Base-by-base conservation (phyloP, 2,888 invertebrate species). In the Hipparchia semele region DNA sequence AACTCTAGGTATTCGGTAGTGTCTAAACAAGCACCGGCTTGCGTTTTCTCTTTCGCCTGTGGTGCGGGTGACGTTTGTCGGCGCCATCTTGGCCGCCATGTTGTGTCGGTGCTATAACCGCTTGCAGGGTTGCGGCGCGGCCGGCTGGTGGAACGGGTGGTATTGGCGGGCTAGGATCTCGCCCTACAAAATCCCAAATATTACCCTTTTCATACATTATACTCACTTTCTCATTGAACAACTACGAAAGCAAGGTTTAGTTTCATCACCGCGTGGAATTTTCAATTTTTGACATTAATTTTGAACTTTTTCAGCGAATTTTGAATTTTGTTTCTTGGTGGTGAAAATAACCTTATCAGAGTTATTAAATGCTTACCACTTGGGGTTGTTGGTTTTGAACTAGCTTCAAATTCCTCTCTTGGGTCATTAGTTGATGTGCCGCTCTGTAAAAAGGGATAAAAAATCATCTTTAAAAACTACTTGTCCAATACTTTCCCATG, bases 351-450 rank as follows among this genome's bases (percentile, higher is more conserved):
- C 75, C 72, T 74, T 62, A 56, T 39, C 33, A 33, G 8, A 61
- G 33, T 12, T 13, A 12, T 69, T 65, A 59, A 61, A 87, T 88
- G 90, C 93, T 92, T 91, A 93, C 93, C 86, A 92, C 90, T 88
- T 89, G 91, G 39, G 89, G 83, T 81, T 88, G 90, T 82, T 91
- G 91, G 74, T 84, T 90, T 79, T 94, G 94, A 70, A 86, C 89
- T 83, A 92, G 93, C 81, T 94, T 94, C 73, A 92, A 78, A 80
- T 91, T 92, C 77, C 87, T 90, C 86, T 97, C 97, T 81, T 97
- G 96, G 76, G 96, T 94, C 83, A 98, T 94, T 73, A 98, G 94
- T 82, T 97, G 97, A 89, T 98, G 98, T 70, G 99, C 99, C 75
- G 99, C 99, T 85, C 94, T 94, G 13, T 0, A 68, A 68, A 60